These are phyloP conservation scores for Furcifer pardalis DNA, from an alignment of 2,797 vertebrate species.

Conservation along the genomic window DNA sequence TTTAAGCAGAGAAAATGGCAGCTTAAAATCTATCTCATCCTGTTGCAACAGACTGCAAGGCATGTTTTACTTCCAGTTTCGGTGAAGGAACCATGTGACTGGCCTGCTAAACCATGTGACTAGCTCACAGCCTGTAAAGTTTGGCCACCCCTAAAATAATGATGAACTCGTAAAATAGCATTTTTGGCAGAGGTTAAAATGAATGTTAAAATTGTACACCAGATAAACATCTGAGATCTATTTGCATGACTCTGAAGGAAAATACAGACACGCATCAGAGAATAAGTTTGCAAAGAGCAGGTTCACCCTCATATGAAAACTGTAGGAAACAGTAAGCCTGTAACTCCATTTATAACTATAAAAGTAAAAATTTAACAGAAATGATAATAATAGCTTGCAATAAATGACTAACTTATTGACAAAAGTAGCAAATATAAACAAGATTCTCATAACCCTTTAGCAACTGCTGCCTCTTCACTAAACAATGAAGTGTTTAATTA, in stretches of 20 bases:
- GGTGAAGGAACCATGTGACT: too few species aligned
- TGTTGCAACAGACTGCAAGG: too few species aligned
- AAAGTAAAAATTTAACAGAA: conserved; percentile 65
- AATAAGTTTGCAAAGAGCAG: neutral
- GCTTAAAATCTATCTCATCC: too few species aligned
- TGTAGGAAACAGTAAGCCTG: conserved; percentile 42
- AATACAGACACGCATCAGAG: neutral
- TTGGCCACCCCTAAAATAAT: too few species aligned
- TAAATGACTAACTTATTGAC: conserved; percentile 62
- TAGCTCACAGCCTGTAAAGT: too few species aligned
- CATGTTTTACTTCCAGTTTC: too few species aligned
- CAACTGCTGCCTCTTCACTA: conserved; percentile 61
- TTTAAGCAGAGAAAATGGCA: too few species aligned
- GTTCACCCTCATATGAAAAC: conserved; percentile 16
- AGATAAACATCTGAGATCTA: neutral
- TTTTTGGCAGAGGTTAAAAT: neutral
- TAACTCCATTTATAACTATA: conserved; percentile 52
- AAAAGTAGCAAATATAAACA: conserved; percentile 64
- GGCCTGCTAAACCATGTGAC: too few species aligned
- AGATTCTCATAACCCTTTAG: conserved; percentile 58
- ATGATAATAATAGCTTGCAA: conserved; percentile 51
- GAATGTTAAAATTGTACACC: neutral
- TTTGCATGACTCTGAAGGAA: neutral
- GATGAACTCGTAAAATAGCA: neutral
- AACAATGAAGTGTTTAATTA: conserved; percentile 74